Evolutionary conservation across 2,113 vertebrate species (phyloP), one percentile per base, ranked within the genome.

Genomic region (Alouatta palliata): DNA sequence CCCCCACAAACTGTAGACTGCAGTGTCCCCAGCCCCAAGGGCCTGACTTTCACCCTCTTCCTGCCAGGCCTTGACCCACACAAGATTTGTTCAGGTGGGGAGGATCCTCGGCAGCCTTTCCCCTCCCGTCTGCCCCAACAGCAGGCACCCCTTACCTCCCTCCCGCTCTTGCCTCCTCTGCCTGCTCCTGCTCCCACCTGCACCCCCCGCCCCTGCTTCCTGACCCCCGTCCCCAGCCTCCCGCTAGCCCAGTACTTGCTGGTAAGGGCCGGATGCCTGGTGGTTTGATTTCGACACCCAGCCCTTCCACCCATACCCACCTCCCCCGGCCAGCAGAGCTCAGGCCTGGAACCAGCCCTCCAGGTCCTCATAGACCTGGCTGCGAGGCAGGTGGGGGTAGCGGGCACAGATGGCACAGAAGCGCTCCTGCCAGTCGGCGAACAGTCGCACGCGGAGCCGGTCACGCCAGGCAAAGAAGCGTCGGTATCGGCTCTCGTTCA

Each of bases 351-450:
- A 98, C 99, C 99, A 99, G 21, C 76, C 96, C 14, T 98, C 70
- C 7, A 99, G 97, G 95, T 99, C 87, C 0, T 97, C n/a, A 68
- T 99, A 99, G 92, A 99, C 91, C 8, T 97, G 99, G 2, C 81
- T 52, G 0, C 61, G 96, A 40, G 98, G 98, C 97, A 99, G 98
- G 86, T 0, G 73, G 20, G 98, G 93, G 66, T 98, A 99, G 9
- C 52, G 88, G 0, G 83, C 17, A 43, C 99, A 99, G 95, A 99
- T 98, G 49, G 97, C 97, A 21, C 99, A 99, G 92, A 99, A 98
- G 30, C 99, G 98, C 66, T 99, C 99, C 64, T 97, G 98, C 99
- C 99, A 99, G 98, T 99, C 99, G 0, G 14, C 13, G 2, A 98
- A 97, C 16, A 98, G 82, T 96, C 99, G 99, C 30, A 99, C 99